Evolutionary conservation across 2,797 vertebrate genomes (phyloP).

Genomic region (Sandelia bainsii): DNA sequence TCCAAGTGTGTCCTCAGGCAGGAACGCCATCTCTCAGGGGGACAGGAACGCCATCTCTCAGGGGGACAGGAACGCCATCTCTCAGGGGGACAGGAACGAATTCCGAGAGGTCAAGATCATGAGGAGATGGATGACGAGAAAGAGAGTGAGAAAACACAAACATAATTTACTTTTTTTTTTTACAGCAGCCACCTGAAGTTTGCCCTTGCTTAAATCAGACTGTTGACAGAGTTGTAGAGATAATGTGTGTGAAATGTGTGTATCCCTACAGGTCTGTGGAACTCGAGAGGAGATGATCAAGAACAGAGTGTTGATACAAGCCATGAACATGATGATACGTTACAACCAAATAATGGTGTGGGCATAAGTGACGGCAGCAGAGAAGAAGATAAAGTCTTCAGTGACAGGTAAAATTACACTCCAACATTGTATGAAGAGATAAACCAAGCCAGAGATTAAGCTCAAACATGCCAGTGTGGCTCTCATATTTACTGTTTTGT

Average conservation of each 20-base stretch:
- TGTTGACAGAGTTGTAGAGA: neutral
- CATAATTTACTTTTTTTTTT: neutral
- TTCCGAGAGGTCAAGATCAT: conserved; percentile 3
- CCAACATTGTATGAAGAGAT: neutral
- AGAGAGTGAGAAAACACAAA: conserved; percentile 48
- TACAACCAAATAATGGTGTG: conserved; percentile 1
- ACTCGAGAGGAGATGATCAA: conserved; percentile 35
- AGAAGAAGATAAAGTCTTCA: conserved; percentile 20
- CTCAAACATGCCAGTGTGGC: neutral
- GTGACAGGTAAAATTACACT: conserved; percentile 73
- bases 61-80: conserved; percentile 21
- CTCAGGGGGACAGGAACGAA: conserved; percentile 12
- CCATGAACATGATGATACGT: conserved; percentile 8
- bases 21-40: conserved; percentile 27
- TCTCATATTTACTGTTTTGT: neutral
- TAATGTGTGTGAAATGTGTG: conserved; percentile 2
- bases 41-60: neutral
- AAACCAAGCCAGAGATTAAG: neutral
- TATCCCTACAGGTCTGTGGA: conserved; percentile 34
- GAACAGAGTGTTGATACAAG: conserved; percentile 7
- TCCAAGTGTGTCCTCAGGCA: neutral
- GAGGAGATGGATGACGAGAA: conserved; percentile 25
- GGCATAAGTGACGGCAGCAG: conserved; percentile 23
- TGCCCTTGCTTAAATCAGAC: neutral
- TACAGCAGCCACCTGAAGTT: neutral